Base-by-base conservation (phyloP, 2,888 invertebrate genomes). In the Lucinisca nassula region DNA sequence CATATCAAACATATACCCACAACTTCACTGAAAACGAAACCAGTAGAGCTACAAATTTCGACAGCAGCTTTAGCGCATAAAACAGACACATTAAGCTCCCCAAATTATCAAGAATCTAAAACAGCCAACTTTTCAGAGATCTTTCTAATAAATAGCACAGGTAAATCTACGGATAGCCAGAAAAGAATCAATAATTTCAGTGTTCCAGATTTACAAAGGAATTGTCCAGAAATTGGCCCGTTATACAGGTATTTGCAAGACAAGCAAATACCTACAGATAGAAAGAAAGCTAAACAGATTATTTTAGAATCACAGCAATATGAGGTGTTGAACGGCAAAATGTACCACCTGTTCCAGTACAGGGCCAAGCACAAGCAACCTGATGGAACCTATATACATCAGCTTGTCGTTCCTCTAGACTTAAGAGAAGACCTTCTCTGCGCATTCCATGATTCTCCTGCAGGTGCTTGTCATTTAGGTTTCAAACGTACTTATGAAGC, bases 251-350 rank as follows among this genome's bases (percentile, higher is more conserved):
- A 67, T 35, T 21, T 67, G 35, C 1, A 10, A 14, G 0, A 35
- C 14, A 35, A 61, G 1, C 8, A 67, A 67, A 35, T 67, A 21
- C 67, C 67, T 1, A 1, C 8, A 32, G 12, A 35, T 14, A 14
- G 1, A 17, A 21, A 35, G 10, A 21, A 2, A 55, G 35, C 55
- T 1, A 76, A n/a, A 37, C 32, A 58, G n/a, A 37, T 76, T 6
- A 27, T 76, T 21, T 12, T 35, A 17, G 76, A 76, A 76, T 6
- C 55, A 32, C 51, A 55, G n/a, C 76, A 76, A 55, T 55, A 76
- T 27, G 35, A 55, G n/a, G 0, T 76, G n/a, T 58, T 76, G 37
- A 76, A 76, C 27, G 27, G 10, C 21, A 76, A 58, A 35, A 8
- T 55, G n/a, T 76, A 76, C 30, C 76, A 76, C n/a, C 4, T 76